These are phyloP conservation scores for Gambusia yucatana DNA, from an alignment of 2,797 vertebrate genomes.

Conservation along the genomic window DNA sequence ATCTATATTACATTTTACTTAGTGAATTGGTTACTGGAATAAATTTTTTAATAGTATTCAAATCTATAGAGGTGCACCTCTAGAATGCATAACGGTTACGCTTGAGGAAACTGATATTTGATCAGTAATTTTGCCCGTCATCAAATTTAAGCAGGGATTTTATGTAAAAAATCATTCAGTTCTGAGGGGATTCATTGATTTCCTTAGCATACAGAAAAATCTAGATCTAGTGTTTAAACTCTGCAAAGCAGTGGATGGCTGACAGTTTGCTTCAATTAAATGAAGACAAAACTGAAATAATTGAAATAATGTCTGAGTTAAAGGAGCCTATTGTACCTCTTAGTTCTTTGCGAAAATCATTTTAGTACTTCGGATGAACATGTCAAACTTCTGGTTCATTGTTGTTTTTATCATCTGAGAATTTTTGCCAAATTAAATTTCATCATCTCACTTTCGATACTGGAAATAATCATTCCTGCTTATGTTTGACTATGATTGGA, in stretches of 20 bases:
- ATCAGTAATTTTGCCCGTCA: background rate
- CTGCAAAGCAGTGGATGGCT: background rate
- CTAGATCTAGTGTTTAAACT: background rate
- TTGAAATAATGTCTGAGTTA: background rate
- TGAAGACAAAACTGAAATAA: background rate
- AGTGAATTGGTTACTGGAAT: background rate
- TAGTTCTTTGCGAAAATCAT: background rate
- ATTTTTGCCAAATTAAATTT: no score
- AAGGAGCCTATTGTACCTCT: background rate
- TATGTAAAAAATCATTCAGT: background rate
- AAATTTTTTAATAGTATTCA: background rate
- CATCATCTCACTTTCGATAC: no score
- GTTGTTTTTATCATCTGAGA: no score
- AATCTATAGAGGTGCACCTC: background rate
- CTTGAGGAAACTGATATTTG: background rate
- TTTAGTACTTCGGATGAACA: no score
- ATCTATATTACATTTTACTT: background rate
- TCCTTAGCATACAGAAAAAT: background rate
- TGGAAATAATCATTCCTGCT: no score
- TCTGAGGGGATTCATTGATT: background rate
- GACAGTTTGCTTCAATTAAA: no score
- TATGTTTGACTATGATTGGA: no score
- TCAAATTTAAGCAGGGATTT: background rate
- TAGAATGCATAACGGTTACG: background rate
- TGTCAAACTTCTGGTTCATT: no score